Conservation (phyloP, 1,140 invertebrate genomes). For the Akabosia matsudoensis region DNA sequence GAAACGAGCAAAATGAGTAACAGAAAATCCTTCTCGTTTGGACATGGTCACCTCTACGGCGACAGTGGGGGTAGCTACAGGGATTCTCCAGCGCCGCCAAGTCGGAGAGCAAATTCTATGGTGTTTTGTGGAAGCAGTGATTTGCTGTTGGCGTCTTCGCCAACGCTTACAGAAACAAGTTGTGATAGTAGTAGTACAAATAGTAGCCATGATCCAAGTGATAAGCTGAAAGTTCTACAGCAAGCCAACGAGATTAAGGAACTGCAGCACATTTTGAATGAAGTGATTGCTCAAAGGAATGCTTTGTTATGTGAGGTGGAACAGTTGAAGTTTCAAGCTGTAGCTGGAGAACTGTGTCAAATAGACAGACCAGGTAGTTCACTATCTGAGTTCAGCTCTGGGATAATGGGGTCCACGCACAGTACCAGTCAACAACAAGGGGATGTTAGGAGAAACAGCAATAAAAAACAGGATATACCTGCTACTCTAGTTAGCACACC, state of each 20-base stretch:
- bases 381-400: neutral
- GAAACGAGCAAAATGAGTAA: neutral
- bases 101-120: neutral
- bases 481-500: neutral
- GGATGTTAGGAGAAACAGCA: neutral
- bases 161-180: neutral
- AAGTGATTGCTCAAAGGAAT: constrained; percentile 33
- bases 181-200: neutral
- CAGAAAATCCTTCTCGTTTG: neutral
- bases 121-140: neutral
- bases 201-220: neutral
- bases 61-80: neutral
- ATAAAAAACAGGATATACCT: neutral
- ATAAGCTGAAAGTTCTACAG: neutral
- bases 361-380: constrained; percentile 20
- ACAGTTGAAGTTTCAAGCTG: constrained; percentile 41
- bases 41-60: neutral
- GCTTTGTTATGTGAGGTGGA: constrained; percentile 40
- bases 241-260: constrained; percentile 30
- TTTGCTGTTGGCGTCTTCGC: neutral
- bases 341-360: constrained; percentile 35
- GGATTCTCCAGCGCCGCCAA: neutral
- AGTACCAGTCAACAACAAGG: neutral
- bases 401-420: neutral
- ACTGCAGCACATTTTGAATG: constrained; percentile 25